Conservation (phyloP, 2,888 invertebrate genomes). For the Ellobium chinense region DNA sequence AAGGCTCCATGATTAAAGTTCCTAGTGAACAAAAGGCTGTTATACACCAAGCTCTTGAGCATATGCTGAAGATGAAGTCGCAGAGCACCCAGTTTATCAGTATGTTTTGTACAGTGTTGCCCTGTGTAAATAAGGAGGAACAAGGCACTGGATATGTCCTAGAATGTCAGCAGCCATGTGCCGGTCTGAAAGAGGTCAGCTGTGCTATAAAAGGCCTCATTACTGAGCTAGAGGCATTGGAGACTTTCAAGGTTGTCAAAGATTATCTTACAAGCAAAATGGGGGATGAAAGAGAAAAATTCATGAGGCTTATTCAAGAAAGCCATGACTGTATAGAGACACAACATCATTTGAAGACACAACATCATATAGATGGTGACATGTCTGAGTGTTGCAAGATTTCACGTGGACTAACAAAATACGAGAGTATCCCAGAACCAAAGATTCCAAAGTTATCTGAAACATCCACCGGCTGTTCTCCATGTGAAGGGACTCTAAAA, state of each 20-base stretch:
- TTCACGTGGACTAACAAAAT: neutral
- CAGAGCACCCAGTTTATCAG: neutral
- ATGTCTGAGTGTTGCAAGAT: neutral
- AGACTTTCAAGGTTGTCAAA: slow-evolving; percentile 45
- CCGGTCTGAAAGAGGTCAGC: slow-evolving; percentile 45
- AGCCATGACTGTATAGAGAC: neutral
- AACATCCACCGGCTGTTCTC: neutral
- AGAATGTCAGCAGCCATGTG: slow-evolving; percentile 48
- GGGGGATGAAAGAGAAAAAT: neutral
- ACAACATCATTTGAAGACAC: neutral
- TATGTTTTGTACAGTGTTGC: slow-evolving; percentile 16
- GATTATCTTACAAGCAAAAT: slow-evolving; percentile 16
- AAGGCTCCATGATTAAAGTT: neutral
- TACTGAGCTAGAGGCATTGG: slow-evolving; percentile 50
- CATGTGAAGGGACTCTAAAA: neutral
- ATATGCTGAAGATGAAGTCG: neutral
- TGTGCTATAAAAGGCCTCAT: slow-evolving; percentile 52
- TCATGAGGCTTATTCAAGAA: slow-evolving; percentile 33
- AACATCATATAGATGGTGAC: too few relatives aligned
- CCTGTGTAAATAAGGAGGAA: neutral
- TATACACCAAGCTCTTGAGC: slow-evolving; percentile 11
- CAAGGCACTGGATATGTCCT: slow-evolving; percentile 5
- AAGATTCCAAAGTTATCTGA: neutral
- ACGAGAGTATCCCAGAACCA: neutral
- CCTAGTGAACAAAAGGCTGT: neutral